Evolutionary conservation across 2,797 vertebrate genomes (phyloP), one percentile per base, ranked within the genome.

Genomic region (Pseudochromis fuscus): DNA sequence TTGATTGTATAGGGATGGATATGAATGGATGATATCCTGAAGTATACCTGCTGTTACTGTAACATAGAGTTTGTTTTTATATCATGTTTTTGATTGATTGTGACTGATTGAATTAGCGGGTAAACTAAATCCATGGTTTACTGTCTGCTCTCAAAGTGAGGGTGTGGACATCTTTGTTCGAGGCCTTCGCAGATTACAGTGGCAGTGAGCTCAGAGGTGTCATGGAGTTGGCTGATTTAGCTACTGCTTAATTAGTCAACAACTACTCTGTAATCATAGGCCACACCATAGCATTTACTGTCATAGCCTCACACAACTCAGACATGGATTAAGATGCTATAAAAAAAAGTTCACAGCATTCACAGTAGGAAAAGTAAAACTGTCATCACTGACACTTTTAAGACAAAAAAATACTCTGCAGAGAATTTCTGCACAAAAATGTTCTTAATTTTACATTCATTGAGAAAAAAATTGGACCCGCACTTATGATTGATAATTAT

Each of bases 241-340:
- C 86, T 63, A 8, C 86, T 67, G 84, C 73, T 88, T 87, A 90
- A 91, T 92, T 86, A 92, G 74, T 72, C 79, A 84, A 66, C 78
- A 84, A 48, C 80, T 79, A 85, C 89, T 81, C 77, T 90, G 69
- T 85, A 91, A 91, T 91, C 90, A 90, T 25, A 23, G 1, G 35
- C 65, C 70, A 78, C 86, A 82, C 78, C 75, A 88, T 60, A 78
- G 68, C 69, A 87, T 86, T 93, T 90, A 89, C 84, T 88, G 77
- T 85, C 84, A 80, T 38, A 13, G 1, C 52, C 45, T 11, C 23
- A 21, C 37, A 51, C 46, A 18, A 52, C 57, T 46, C 33, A 13
- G 44, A 58, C 24, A 73, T 62, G 44, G 37, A 67, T 55, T 42
- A 30, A 67, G 49, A 72, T 35, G 64, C 76, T 64, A 35, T 31